Conservation (phyloP, 2,888 invertebrate species). For the Cataglyphis cursor region DNA sequence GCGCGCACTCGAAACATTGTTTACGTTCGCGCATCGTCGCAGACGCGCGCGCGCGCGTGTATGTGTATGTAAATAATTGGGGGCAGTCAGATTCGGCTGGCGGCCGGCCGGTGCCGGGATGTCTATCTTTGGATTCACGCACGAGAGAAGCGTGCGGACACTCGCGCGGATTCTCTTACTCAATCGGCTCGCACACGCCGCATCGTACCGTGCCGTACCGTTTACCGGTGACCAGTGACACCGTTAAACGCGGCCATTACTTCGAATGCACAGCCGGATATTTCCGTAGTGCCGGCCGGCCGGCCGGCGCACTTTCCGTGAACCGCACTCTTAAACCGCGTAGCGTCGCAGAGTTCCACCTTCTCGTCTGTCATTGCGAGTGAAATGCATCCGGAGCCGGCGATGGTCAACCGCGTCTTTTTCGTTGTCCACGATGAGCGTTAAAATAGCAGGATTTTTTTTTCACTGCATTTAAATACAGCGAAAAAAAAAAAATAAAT, state of each 20-base stretch:
- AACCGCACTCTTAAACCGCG: constrained; percentile 34
- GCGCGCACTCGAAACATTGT: constrained; percentile 56
- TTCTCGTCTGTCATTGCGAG: constrained; percentile 40
- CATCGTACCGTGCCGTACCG: constrained; percentile 51
- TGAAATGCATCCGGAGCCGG: constrained; percentile 66
- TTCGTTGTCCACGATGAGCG: neutral
- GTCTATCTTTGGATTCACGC: constrained; percentile 79
- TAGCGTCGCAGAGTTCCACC: constrained; percentile 57
- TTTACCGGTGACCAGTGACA: constrained; percentile 73
- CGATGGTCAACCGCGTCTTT: constrained; percentile 55
- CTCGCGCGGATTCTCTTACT: constrained; percentile 71
- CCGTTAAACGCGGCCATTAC: constrained; percentile 79
- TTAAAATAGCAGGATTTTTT: neutral
- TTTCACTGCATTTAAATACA: neutral
- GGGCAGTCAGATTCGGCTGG: constrained; percentile 64
- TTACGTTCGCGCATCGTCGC: constrained; percentile 63
- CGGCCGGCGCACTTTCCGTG: constrained; percentile 53
- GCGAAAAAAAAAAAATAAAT: too few species aligned
- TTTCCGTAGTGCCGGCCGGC: constrained; percentile 75
- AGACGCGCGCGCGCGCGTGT: constrained; percentile 30
- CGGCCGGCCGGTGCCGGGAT: constrained; percentile 65
- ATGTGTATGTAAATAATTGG: constrained; percentile 39
- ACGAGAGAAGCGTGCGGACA: constrained; percentile 27
- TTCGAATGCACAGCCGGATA: constrained; percentile 76
- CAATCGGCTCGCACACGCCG: constrained; percentile 67